phyloP scores from a whole-genome alignment of 2,888 invertebrate genomes.

The Spatulosminthurus flaviceps region DNA sequence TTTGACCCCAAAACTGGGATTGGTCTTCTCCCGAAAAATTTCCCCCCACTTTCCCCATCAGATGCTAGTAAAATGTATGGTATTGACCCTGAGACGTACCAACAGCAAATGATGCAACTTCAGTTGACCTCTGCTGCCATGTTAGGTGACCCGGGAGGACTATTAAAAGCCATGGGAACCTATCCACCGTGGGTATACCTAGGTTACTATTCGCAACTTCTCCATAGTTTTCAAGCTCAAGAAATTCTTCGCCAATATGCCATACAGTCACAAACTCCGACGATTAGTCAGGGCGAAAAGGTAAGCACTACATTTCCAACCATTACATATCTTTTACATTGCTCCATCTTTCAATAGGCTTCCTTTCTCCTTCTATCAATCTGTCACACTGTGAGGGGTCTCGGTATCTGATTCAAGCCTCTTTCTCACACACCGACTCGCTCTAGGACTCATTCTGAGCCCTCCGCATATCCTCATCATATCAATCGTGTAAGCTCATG shows the following conservation, averaged over 20 bases:
- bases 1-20: slow-evolving; percentile 27
- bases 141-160: slow-evolving; percentile 61
- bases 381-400: no score
- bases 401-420: no score
- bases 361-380: no score
- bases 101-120: slow-evolving; percentile 64
- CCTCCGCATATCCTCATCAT: no score
- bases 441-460: no score
- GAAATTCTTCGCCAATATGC: slow-evolving; percentile 64
- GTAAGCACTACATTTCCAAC: slow-evolving; percentile 47
- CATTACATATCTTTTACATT: background rate
- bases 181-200: slow-evolving; percentile 64
- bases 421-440: no score
- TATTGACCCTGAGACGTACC: slow-evolving; percentile 63
- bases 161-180: slow-evolving; percentile 61
- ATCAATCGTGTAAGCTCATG: no score
- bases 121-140: slow-evolving; percentile 63
- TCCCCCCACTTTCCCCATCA: slow-evolving; percentile 60
- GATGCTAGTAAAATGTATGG: slow-evolving; percentile 63
- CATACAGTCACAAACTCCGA: slow-evolving; percentile 63
- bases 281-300: slow-evolving; percentile 62
- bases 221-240: slow-evolving; percentile 65
- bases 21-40: slow-evolving; percentile 44
- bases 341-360: no score
- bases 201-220: slow-evolving; percentile 64